These are phyloP conservation scores for Leptinotarsa texana DNA, from an alignment of 1,140 invertebrate genomes.

Conservation along the genomic window DNA sequence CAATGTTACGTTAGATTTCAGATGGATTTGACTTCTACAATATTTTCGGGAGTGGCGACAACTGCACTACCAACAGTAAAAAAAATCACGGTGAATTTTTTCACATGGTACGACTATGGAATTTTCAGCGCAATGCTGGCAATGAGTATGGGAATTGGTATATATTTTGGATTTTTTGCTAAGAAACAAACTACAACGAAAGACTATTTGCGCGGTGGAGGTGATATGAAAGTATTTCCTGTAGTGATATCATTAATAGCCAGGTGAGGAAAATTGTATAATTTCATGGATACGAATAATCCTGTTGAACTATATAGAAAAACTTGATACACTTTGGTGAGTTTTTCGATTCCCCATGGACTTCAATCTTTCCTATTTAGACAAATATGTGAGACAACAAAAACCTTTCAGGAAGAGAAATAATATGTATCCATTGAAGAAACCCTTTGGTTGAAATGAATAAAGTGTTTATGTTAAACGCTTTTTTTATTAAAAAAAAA, in stretches of 20 bases:
- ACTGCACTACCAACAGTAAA: background rate
- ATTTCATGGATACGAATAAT: too few species aligned
- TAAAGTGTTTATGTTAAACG: too few species aligned
- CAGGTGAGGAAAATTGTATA: constrained; percentile 58
- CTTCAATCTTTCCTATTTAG: too few species aligned
- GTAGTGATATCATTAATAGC: constrained; percentile 77
- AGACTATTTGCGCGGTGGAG: constrained; percentile 79
- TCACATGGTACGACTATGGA: constrained; percentile 62
- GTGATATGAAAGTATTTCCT: constrained; percentile 75
- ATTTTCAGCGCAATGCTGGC: constrained; percentile 68
- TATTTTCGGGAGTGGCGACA: background rate
- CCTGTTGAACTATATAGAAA: too few species aligned
- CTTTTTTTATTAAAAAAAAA: too few species aligned
- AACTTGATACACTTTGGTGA: too few species aligned
- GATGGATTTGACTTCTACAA: background rate
- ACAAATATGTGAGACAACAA: too few species aligned
- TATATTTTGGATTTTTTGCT: constrained; percentile 78
- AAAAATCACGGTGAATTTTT: constrained; percentile 7
- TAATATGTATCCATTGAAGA: too few species aligned
- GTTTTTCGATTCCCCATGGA: too few species aligned
- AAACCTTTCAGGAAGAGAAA: too few species aligned
- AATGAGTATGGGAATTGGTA: constrained; percentile 70
- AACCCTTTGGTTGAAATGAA: too few species aligned
- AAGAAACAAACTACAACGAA: constrained; percentile 71
- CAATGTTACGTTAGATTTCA: background rate